These are phyloP conservation scores for Leptothorax acervorum DNA, from an alignment of 2,888 invertebrate species.

Conservation along the genomic window DNA sequence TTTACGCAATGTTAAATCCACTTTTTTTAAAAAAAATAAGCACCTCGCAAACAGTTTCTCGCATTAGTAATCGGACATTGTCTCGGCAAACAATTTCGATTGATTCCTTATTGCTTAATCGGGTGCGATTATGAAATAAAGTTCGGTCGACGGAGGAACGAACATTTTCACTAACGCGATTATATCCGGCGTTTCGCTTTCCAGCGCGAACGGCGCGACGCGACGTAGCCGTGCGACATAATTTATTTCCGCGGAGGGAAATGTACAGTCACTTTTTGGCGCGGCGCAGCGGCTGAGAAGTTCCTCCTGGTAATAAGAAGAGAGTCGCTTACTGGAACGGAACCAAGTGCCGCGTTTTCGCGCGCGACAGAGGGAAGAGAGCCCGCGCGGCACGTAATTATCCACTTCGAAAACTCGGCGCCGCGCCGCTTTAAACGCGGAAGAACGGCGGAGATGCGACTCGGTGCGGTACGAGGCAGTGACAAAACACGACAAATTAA, in stretches of 20 bases:
- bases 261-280: slow-evolving; percentile 63
- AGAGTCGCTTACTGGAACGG: slow-evolving; percentile 72
- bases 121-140: slow-evolving; percentile 51
- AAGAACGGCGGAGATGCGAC: slow-evolving; percentile 47
- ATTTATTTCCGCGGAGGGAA: slow-evolving; percentile 62
- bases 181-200: slow-evolving; percentile 54
- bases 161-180: slow-evolving; percentile 62
- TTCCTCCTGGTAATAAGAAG: slow-evolving; percentile 64
- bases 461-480: slow-evolving; percentile 43
- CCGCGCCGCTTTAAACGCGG: slow-evolving; percentile 57
- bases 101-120: not conserved
- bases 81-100: not conserved
- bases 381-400: slow-evolving; percentile 67
- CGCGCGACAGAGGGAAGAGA: slow-evolving; percentile 44
- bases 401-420: slow-evolving; percentile 69
- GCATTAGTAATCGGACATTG: not conserved
- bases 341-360: slow-evolving; percentile 70
- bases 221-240: slow-evolving; percentile 59
- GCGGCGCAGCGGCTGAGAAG: slow-evolving; percentile 51
- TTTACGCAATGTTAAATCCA: not conserved
- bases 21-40: not conserved
- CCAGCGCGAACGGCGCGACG: slow-evolving; percentile 37
- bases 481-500: slow-evolving; percentile 62
- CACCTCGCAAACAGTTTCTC: not conserved
- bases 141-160: slow-evolving; percentile 57